Evolutionary conservation across 2,797 vertebrate genomes (phyloP).

Genomic region (Poeciliopsis turneri): DNA sequence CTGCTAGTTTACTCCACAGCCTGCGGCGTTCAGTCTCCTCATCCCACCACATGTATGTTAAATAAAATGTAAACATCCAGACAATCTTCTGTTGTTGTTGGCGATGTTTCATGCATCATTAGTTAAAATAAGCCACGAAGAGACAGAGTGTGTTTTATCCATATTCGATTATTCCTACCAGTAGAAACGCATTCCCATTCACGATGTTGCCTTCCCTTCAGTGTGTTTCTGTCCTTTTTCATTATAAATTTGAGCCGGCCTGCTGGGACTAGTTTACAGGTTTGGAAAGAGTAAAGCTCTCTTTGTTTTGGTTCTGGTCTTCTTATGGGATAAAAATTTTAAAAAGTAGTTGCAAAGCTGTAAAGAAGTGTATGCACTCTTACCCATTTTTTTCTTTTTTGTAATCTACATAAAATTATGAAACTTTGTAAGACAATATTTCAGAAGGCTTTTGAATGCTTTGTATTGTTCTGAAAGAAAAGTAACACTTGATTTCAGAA

Average conservation of each 20-base stretch:
- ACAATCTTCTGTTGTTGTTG: background rate
- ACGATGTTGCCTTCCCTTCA: conserved; percentile 20
- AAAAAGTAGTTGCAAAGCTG: background rate
- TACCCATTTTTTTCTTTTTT: background rate
- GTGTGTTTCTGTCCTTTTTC: conserved; percentile 27
- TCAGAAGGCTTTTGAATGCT: background rate
- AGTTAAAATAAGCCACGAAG: background rate
- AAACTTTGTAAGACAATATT: background rate
- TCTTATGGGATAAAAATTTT: conserved; percentile 10
- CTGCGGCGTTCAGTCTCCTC: conserved; percentile 28
- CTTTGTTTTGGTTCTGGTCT: conserved; percentile 24
- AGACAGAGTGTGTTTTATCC: conserved; percentile 10
- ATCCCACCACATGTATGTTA: conserved; percentile 36
- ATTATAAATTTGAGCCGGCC: conserved; percentile 29
- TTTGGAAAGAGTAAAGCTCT: conserved; percentile 22
- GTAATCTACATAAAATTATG: background rate
- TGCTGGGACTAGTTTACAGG: conserved; percentile 34
- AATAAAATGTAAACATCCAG: conserved; percentile 34
- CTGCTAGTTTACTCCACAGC: conserved; percentile 28
- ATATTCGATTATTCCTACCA: conserved; percentile 22
- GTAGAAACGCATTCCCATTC: conserved; percentile 35
- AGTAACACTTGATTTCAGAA: background rate
- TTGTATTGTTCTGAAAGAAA: background rate
- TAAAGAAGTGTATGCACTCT: background rate
- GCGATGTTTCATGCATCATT: conserved; percentile 7